Conservation (phyloP, 2,113 vertebrate genomes). For the Columba janthina region DNA sequence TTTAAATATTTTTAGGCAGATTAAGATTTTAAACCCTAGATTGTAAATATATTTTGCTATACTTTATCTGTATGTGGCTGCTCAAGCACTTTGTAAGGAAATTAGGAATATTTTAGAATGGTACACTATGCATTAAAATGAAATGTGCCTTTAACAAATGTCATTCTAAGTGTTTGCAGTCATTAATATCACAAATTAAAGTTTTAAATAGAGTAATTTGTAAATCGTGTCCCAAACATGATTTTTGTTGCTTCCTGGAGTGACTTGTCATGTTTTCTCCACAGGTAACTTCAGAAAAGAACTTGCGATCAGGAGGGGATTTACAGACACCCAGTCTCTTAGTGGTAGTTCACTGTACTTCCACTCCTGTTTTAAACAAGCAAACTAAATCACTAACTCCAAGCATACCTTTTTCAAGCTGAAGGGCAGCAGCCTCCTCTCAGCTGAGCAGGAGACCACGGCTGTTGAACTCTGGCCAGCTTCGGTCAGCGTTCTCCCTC, state of each 20-base stretch:
- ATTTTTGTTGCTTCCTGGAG: constrained; percentile 28
- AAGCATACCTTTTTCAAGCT: not conserved
- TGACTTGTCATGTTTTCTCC: not conserved
- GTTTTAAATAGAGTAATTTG: too few species aligned
- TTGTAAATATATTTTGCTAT: constrained; percentile 93
- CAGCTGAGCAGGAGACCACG: not conserved
- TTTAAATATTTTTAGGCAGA: constrained; percentile 85
- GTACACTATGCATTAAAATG: constrained; percentile 89
- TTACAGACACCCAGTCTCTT: not conserved
- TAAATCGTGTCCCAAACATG: too few species aligned
- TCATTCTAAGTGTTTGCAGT: constrained; percentile 85
- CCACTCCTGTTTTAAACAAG: rapidly evolving
- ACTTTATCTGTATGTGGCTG: constrained; percentile 86
- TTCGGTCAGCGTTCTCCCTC: rapidly evolving
- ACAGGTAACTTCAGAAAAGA: not conserved
- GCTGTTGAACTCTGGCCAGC: not conserved
- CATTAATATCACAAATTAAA: constrained; percentile 92
- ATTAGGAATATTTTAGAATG: constrained; percentile 86
- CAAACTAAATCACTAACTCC: not conserved
- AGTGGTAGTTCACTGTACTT: not conserved
- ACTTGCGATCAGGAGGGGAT: not conserved
- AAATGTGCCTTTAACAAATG: constrained; percentile 84
- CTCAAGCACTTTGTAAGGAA: constrained; percentile 88
- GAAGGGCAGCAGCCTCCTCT: not conserved
- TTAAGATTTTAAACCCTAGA: constrained; percentile 87